These are phyloP conservation scores for Taenaris catops DNA, from an alignment of 2,888 invertebrate genomes.

Conservation along the genomic window DNA sequence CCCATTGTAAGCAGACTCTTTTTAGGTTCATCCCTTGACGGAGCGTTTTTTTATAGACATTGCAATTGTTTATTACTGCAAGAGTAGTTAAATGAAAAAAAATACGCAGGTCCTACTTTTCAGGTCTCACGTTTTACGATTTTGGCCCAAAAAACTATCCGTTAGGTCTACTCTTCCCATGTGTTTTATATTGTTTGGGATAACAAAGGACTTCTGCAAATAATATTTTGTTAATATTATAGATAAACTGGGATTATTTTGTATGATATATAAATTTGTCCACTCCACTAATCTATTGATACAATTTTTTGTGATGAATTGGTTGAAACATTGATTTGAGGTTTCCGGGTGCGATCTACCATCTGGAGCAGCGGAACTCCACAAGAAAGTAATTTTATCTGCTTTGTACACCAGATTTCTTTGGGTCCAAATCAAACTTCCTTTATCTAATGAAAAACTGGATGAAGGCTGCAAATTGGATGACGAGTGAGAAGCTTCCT, in stretches of 20 bases:
- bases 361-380: constrained; percentile 32
- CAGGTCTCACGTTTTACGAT: constrained; percentile 29
- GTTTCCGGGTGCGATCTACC: constrained; percentile 27
- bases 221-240: constrained; percentile 20
- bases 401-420: constrained; percentile 33
- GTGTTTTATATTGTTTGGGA: constrained; percentile 29
- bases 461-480: constrained; percentile 32
- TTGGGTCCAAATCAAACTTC: constrained; percentile 36
- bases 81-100: constrained; percentile 23
- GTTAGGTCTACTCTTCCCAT: constrained; percentile 27
- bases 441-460: constrained; percentile 38
- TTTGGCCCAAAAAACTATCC: constrained; percentile 11
- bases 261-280: constrained; percentile 15
- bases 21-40: constrained; percentile 34
- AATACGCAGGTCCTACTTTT: constrained; percentile 28
- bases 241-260: constrained; percentile 21
- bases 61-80: no score
- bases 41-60: constrained; percentile 27
- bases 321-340: constrained; percentile 27
- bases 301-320: not conserved
- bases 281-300: not conserved
- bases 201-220: constrained; percentile 27
- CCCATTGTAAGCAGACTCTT: constrained; percentile 37
- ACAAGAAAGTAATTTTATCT: constrained; percentile 37
- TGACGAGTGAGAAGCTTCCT: constrained; percentile 33